Conservation (phyloP, 2,113 vertebrate genomes). For the Leptobrachium leishanense region DNA sequence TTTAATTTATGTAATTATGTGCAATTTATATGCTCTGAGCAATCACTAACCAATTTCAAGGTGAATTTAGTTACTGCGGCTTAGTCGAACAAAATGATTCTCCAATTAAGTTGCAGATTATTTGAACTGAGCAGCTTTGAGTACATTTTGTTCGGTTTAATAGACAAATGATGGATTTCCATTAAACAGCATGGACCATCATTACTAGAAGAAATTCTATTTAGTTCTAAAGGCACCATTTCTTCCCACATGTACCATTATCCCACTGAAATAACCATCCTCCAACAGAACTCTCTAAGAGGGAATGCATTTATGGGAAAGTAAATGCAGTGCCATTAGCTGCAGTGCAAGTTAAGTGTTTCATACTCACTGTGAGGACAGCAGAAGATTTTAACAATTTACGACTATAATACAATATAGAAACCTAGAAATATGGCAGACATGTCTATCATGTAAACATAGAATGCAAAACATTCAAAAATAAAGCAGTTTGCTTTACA, state of each 20-base stretch:
- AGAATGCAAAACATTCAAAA: not conserved
- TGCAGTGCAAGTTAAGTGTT: slow-evolving; percentile 15
- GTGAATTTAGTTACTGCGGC: not conserved
- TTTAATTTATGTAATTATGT: not conserved
- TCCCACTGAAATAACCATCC: slow-evolving; percentile 11
- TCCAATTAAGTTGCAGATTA: not conserved
- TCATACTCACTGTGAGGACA: slow-evolving; percentile 10
- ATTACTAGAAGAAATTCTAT: slow-evolving; percentile 11
- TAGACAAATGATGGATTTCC: not conserved
- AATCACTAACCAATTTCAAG: not conserved
- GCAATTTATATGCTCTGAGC: not conserved
- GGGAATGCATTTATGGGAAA: slow-evolving; percentile 1
- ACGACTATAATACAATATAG: too few species aligned
- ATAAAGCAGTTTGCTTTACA: not conserved
- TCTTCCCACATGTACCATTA: slow-evolving; percentile 5
- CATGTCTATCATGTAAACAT: too few species aligned
- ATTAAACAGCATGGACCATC: slow-evolving; percentile 10
- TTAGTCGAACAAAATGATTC: not conserved
- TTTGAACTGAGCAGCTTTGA: not conserved
- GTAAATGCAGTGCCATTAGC: slow-evolving; percentile 25
- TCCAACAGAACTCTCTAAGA: slow-evolving; percentile 33
- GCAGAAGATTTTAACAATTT: slow-evolving; percentile 15
- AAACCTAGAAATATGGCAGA: too few species aligned
- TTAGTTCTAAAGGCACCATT: slow-evolving; percentile 8
- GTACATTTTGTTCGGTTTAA: not conserved